These are phyloP conservation scores for Paracentrotus lividus DNA, from an alignment of 53 echinoderm and acorn worm species.

Conservation along the genomic window DNA sequence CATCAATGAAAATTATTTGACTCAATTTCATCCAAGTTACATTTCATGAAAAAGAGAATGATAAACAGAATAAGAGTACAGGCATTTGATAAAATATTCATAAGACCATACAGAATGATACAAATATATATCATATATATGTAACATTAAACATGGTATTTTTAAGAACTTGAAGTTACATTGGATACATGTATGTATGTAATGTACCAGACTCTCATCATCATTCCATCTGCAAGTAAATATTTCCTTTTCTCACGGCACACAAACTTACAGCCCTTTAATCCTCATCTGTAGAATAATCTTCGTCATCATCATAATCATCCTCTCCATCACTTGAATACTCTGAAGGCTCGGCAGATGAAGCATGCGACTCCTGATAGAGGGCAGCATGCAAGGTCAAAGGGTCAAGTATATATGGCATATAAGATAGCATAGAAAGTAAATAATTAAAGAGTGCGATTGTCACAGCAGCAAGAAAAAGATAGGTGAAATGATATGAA, in stretches of 20 bases:
- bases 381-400: slow-evolving; percentile 63
- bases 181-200: not conserved
- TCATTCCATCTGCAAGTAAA: not conserved
- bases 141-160: not conserved
- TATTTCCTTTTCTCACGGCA: slow-evolving; percentile 42
- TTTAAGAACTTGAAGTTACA: not conserved
- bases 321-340: slow-evolving; percentile 66
- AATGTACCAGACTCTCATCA: not conserved
- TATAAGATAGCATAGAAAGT: not conserved
- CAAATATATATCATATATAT: not conserved
- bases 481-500: not conserved
- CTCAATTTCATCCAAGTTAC: too few relatives aligned
- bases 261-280: slow-evolving; percentile 59
- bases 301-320: slow-evolving; percentile 58
- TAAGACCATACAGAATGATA: not conserved
- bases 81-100: not conserved
- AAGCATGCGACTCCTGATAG: slow-evolving; percentile 64
- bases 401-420: slow-evolving; percentile 2
- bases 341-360: slow-evolving; percentile 54
- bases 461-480: slow-evolving; percentile 15
- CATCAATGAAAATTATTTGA: not conserved
- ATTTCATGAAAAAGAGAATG: too few relatives aligned
- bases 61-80: not conserved
- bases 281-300: slow-evolving; percentile 57
- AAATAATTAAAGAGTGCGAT: not conserved